Percentiles rank a stretch among this genome's conserved stretches.
These are phyloP conservation scores for Monoplex corrugatus DNA, from an alignment of 2,888 invertebrate species.

Conservation along the genomic window DNA sequence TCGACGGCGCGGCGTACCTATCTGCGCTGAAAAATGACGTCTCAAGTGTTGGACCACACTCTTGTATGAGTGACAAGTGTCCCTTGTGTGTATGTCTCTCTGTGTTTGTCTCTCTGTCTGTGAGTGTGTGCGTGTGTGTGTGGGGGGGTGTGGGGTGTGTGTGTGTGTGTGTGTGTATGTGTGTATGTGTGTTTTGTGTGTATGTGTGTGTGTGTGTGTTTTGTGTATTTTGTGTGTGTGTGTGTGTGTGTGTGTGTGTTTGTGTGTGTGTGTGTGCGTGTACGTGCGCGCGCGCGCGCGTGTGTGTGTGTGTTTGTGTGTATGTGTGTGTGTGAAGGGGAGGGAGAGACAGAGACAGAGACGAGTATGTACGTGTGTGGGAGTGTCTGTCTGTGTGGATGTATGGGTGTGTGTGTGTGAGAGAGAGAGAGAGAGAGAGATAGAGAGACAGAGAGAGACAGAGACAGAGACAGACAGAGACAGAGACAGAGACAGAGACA, in stretches of 20 bases:
- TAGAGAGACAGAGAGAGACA: neutral
- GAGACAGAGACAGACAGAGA: neutral
- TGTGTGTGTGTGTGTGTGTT: neutral
- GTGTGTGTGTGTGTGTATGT: neutral
- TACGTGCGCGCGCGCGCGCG: too few relatives aligned
- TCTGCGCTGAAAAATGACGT: neutral
- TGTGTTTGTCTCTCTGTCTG: neutral
- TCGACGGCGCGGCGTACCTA: neutral
- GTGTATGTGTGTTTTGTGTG: neutral
- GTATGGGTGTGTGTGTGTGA: neutral
- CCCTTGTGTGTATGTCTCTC: neutral
- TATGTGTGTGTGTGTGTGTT: neutral
- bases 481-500: conserved; percentile 1
- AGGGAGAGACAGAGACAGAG: neutral
- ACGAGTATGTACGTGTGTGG: neutral
- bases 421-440: neutral
- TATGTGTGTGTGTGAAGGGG: too few relatives aligned
- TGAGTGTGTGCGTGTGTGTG: neutral
- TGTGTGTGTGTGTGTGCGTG: neutral
- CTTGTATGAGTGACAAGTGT: neutral
- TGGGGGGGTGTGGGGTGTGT: neutral
- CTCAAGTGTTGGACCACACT: neutral
- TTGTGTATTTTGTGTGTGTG: neutral
- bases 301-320: too few relatives aligned
- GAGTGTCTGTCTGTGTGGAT: too few relatives aligned